Evolutionary conservation across 1,140 invertebrate genomes (phyloP), one percentile per base, ranked within the genome.

Genomic region (Danaus melanippus): DNA sequence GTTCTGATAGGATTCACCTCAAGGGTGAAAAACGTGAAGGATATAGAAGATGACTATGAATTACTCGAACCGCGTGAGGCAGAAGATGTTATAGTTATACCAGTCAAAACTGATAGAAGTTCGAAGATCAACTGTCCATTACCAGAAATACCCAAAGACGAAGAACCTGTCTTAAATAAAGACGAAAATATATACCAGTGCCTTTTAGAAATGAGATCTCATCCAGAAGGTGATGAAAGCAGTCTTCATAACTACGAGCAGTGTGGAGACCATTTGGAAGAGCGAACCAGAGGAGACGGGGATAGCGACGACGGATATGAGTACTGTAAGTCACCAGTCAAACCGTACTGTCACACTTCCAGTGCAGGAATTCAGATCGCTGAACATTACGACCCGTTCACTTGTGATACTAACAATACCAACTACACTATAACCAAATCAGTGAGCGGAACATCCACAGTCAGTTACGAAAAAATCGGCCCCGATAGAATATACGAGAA

Each of bases 281-380:
- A 85, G 51, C 70, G 83, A 60, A 84, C 79, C 0, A 67, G 83
- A 12, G 78, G 83, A 12, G 79, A 84, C 46, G 84, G 78, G 4
- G 85, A 87, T 53, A 86, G 83, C 51, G 86, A 88, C 39, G 81
- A 87, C 50, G 86, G 79, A 6, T 88, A 88, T 47, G 87, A 88
- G 67, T 87, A 87, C 56, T 88, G 85, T 54, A 87, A 86, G 54
- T 78, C 81, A 3, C 82, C 79, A 4, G 72, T 84, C 4, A 84
- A 86, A 60, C 83, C 83, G 6, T 86, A 81, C 46, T 86, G 83
- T 44, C 53, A 68, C 11, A 77, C 81, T 3, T 84, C 81, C 7
- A 80, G 79, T 48, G 75, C 81, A 9, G 83, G 81, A 12, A 84
- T 84, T 12, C 74, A 84, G 64, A 84, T 84, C 40, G 81, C 84